A percentile compares a stretch with the other conserved stretches of the same genome.
Conservation (phyloP, 2,888 invertebrate genomes). For the Julus scandinavius region DNA sequence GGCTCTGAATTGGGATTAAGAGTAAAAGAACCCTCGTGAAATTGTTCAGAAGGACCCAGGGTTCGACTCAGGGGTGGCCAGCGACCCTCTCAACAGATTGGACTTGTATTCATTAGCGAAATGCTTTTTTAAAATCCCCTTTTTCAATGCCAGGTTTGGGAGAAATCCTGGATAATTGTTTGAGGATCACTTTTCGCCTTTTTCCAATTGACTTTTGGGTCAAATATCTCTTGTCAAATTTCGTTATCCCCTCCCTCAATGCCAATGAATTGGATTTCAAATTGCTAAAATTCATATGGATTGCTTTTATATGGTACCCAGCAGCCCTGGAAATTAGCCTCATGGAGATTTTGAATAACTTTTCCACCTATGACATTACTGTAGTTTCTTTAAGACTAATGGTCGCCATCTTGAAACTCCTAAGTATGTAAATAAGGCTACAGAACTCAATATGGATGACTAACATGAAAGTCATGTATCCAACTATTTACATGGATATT, state of each 20-base stretch:
- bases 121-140: background rate
- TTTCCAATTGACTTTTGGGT: slow-evolving; percentile 9
- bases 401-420: too few species aligned
- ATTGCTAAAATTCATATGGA: too few species aligned
- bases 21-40: background rate
- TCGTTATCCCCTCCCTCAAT: background rate
- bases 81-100: background rate
- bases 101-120: slow-evolving; percentile 5
- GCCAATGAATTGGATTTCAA: too few species aligned
- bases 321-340: too few species aligned
- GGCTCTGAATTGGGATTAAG: background rate
- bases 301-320: too few species aligned
- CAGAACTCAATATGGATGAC: too few species aligned
- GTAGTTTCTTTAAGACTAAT: too few species aligned
- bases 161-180: slow-evolving; percentile 15
- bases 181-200: background rate
- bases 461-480: too few species aligned
- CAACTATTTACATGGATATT: too few species aligned
- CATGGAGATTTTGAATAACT: too few species aligned
- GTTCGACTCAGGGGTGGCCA: background rate
- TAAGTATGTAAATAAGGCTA: too few species aligned
- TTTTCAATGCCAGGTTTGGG: background rate
- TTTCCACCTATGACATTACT: too few species aligned
- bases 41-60: background rate
- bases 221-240: background rate